phyloP scores from a whole-genome alignment of 2,113 vertebrate genomes.

The Mirounga angustirostris region DNA sequence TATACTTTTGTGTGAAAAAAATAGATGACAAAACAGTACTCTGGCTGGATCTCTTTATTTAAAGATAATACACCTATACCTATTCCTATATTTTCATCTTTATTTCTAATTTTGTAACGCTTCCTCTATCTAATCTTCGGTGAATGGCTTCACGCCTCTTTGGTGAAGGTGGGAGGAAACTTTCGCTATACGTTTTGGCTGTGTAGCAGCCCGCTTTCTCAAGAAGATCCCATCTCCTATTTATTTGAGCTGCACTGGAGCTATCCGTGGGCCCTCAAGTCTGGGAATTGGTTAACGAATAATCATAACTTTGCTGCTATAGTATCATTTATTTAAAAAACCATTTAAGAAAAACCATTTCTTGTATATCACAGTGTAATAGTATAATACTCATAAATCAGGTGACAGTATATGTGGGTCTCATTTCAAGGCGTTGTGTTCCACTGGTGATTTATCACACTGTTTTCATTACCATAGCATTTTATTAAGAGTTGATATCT shows the following conservation, averaged over 20 bases:
- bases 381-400: neutral
- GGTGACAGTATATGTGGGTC: neutral
- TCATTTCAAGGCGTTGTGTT: neutral
- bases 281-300: neutral
- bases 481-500: neutral
- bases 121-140: neutral
- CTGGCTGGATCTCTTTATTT: neutral
- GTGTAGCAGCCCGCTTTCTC: neutral
- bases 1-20: neutral
- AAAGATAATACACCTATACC: neutral
- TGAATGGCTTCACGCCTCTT: neutral
- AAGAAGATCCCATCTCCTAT: neutral
- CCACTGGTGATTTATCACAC: neutral
- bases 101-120: neutral
- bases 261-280: neutral
- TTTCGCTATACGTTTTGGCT: accelerated
- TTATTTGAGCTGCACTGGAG: neutral
- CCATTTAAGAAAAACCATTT: neutral
- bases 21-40: neutral
- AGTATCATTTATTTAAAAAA: neutral
- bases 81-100: neutral
- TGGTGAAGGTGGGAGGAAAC: neutral
- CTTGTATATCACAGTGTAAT: neutral
- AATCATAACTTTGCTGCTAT: neutral
- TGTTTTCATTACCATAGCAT: neutral